Conservation (phyloP, 2,113 vertebrate species). For the Mixornis gularis region DNA sequence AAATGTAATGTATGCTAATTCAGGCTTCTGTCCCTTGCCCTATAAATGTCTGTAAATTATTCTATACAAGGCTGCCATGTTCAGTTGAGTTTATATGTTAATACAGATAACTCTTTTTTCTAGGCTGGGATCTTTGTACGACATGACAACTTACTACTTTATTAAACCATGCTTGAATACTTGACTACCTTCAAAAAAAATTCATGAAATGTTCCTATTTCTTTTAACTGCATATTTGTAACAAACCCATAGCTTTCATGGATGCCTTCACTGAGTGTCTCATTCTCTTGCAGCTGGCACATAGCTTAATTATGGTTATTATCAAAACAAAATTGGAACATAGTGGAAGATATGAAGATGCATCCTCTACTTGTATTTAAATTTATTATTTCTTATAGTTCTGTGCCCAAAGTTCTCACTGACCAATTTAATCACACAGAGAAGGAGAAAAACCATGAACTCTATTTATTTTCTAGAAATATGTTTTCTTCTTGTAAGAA, state of each 20-base stretch:
- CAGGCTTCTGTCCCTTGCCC: not conserved
- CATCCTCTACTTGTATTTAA: not conserved
- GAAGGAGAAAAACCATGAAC: not conserved
- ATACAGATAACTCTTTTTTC: not conserved
- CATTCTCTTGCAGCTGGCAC: not conserved
- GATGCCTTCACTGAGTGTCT: not conserved
- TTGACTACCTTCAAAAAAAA: not conserved
- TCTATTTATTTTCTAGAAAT: not conserved
- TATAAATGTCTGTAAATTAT: not conserved
- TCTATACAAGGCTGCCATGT: not conserved
- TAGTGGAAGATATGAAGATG: not conserved
- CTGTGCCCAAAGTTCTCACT: not conserved
- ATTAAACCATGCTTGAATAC: not conserved
- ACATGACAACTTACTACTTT: not conserved
- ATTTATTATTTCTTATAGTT: not conserved
- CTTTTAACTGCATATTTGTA: not conserved
- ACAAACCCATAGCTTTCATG: not conserved
- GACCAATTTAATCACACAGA: not conserved
- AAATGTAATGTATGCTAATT: not conserved
- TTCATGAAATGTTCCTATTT: not conserved
- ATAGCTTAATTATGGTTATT: not conserved
- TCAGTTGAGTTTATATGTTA: not conserved
- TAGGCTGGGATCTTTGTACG: not conserved
- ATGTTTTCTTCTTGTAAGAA: not conserved
- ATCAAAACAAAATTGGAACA: not conserved